phyloP scores from a whole-genome alignment of 2,888 invertebrate species.

The Dolichopus griseipennis region DNA sequence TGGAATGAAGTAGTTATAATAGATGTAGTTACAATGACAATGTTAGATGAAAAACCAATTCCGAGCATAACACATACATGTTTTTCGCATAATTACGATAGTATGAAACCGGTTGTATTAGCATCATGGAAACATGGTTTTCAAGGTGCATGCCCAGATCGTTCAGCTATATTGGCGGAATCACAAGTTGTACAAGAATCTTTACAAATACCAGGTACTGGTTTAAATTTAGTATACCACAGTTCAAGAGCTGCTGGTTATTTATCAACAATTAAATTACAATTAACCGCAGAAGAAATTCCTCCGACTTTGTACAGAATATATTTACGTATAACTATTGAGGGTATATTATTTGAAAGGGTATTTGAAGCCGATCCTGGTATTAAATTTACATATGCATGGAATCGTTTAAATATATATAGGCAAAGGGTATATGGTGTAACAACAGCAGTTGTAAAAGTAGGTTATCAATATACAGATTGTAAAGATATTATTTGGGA shows the following conservation, averaged over 20 bases:
- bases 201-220: constrained; percentile 86
- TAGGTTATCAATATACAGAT: constrained; percentile 91
- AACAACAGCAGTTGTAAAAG: constrained; percentile 87
- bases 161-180: constrained; percentile 80
- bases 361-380: constrained; percentile 93
- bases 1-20: constrained; percentile 98
- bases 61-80: constrained; percentile 66
- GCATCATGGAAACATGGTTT: constrained; percentile 94
- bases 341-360: constrained; percentile 88
- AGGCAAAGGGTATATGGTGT: constrained; percentile 94
- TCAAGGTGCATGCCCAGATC: constrained; percentile 89
- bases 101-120: constrained; percentile 86
- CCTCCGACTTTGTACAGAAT: constrained; percentile 77
- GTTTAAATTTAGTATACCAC: constrained; percentile 91
- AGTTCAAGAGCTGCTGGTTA: constrained; percentile 91
- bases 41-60: constrained; percentile 67
- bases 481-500: constrained; percentile 94
- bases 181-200: constrained; percentile 94
- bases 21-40: constrained; percentile 73
- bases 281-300: constrained; percentile 76
- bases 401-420: constrained; percentile 95
- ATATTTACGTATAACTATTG: constrained; percentile 84
- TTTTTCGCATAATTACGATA: constrained; percentile 79
- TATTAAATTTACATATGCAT: constrained; percentile 93
- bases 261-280: constrained; percentile 82